Evolutionary conservation across 2,113 vertebrate genomes (phyloP), one percentile per base, ranked within the genome.

Genomic region (Girardinichthys multiradiatus): DNA sequence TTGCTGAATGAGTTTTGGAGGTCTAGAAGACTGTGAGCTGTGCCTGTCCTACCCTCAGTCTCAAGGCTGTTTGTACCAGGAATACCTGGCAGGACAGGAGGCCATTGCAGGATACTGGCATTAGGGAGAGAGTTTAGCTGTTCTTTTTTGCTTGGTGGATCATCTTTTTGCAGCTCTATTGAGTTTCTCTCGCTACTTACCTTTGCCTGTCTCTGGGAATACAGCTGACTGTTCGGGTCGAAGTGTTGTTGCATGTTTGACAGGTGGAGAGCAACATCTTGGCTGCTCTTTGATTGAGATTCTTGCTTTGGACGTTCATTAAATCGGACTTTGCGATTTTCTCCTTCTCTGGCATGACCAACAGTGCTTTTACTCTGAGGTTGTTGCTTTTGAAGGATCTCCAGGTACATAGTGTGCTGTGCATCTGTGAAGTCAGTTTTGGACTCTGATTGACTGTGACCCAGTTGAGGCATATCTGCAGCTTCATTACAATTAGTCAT

Each of bases 1-100:
- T 91, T 96, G 59, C 90, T 94, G 84, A 94, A 96, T 57, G 90
- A 87, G 57, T 92, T 70, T 64, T 95, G 95, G 62, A 96, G 87
- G 4, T 95, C 90, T 31, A 92, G 68, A 29, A 94, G 82, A 72
- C 88, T 37, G 45, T 65, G 29, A 68, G 61, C 29, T 33, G 31
- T 21, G 0, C 24, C 7, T 27, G 33, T 37, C 45, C 63, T 12
- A 26, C 51, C 62, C n/a, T 48, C 5, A 28, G 54, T 28, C 30
- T 54, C 51, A 26, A 9, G 8, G 60, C 29, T 65, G 57, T 57
- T 37, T n/a, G 17, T 19, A 5, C 66, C 54, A 27, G 10, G 24
- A 60, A 81, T 80, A 29, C 62, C 66, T 29, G 77, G 78, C 45
- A 84, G 48, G 64, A 67, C 58, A 3, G 77, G 57, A 30, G 66